Percentiles rank a stretch among this genome's conserved stretches.
Evolutionary conservation across 1,140 invertebrate species (phyloP).

Genomic region (Drosophila micromelanica): DNA sequence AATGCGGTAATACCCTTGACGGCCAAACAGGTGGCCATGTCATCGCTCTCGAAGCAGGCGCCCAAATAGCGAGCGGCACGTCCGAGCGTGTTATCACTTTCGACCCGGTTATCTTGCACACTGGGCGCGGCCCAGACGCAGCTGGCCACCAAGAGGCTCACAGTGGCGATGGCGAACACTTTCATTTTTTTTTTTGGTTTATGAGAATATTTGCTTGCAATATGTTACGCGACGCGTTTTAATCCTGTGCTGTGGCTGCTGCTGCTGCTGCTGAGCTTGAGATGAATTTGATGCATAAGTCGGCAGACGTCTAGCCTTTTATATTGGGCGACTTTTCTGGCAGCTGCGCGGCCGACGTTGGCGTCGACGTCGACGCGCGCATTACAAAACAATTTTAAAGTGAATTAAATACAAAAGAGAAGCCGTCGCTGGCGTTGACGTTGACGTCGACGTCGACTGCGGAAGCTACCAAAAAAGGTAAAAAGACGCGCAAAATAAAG

Average conservation of each 20-base stretch:
- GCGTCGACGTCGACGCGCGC: constrained; percentile 47
- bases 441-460: constrained; percentile 38
- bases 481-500: constrained; percentile 48
- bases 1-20: constrained; percentile 86
- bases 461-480: constrained; percentile 63
- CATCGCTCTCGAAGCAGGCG: constrained; percentile 84
- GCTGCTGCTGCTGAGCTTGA: constrained; percentile 60
- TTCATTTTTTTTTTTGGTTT: constrained; percentile 81
- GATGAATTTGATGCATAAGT: constrained; percentile 84
- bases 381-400: constrained; percentile 83
- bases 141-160: constrained; percentile 70
- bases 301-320: constrained; percentile 69
- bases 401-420: constrained; percentile 66
- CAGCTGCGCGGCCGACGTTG: constrained; percentile 47
- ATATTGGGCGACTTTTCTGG: constrained; percentile 68
- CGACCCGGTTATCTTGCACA: constrained; percentile 79
- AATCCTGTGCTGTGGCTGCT: constrained; percentile 64
- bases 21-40: constrained; percentile 86
- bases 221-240: constrained; percentile 55
- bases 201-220: not conserved
- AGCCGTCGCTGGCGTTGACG: constrained; percentile 9
- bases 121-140: constrained; percentile 79
- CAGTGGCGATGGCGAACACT: constrained; percentile 79
- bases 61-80: constrained; percentile 77
- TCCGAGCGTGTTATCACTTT: constrained; percentile 73